Evolutionary conservation across 2,113 vertebrate species (phyloP), one percentile per base, ranked within the genome.

Genomic region (Speoplatyrhinus poulsoni): DNA sequence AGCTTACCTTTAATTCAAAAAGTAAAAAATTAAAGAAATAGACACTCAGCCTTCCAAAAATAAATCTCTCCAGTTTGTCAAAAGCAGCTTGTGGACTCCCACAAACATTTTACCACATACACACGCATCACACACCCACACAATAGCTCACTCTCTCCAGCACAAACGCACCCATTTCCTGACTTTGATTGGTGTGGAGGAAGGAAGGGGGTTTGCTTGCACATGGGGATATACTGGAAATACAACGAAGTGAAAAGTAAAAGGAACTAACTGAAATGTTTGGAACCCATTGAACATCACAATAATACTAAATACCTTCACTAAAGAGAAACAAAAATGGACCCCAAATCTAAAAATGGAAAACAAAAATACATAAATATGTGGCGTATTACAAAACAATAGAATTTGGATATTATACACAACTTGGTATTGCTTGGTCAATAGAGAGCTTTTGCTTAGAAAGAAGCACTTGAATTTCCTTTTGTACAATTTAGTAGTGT

Each of bases 11-110:
- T 75, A 50, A 73, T 41, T 41, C 36, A 41, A 41, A 41, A 41
- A 26, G 26, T 41, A 41, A 53, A 15, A 53, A 16, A 16, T 1
- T 53, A 53, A 53, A 4, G 3, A 4, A 5, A 2, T 62, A 92
- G 92, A 93, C 83, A 79, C 74, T 93, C 92, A 90, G 90, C 92
- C 90, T 91, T 90, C 88, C 87, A 79, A 67, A 67, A 47, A 60
- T 79, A 78, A 76, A 68, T 41, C 36, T 8, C 72, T 85, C 85
- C 87, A 88, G 81, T 83, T 75, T 46, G 62, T 82, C 9, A 12
- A 62, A 62, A 19, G 10, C 9, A 46, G n/a, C 13, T 3, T 16
- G 4, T 9, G 9, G 7, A 58, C 9, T 9, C 2, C 9, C 72
- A 80, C 54, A 86, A 85, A 89, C 62, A 73, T 57, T 70, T 62